Conservation (phyloP, 1,140 invertebrate species). For the Lordiphosa stackelbergi region DNA sequence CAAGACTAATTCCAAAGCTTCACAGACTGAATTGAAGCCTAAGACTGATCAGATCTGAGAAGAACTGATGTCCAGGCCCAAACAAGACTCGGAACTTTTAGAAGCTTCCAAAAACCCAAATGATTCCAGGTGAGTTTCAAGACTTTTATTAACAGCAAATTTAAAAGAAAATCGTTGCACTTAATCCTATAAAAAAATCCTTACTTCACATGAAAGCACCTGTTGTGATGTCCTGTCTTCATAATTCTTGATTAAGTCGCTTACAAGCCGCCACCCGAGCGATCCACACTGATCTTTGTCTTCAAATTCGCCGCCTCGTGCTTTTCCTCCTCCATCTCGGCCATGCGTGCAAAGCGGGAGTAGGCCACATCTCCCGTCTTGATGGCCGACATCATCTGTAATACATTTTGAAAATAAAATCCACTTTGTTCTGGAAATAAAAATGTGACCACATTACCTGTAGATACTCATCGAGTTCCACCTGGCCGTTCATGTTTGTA, state of each 20-base stretch:
- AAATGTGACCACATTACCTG: slow-evolving; percentile 84
- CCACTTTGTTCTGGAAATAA: neutral
- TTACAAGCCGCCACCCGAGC: slow-evolving; percentile 95
- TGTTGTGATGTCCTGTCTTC: slow-evolving; percentile 24
- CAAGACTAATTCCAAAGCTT: too few relatives aligned
- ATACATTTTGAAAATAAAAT: neutral
- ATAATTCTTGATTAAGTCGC: slow-evolving; percentile 41
- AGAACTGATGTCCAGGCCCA: too few relatives aligned
- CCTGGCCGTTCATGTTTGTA: slow-evolving; percentile 99
- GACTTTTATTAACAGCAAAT: slow-evolving; percentile 69
- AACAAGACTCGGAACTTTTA: too few relatives aligned
- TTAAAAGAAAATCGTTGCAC: slow-evolving; percentile 53
- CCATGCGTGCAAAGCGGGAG: slow-evolving; percentile 93
- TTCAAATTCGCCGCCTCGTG: slow-evolving; percentile 85
- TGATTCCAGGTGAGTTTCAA: slow-evolving; percentile 35
- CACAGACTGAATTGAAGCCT: too few relatives aligned
- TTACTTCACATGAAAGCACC: slow-evolving; percentile 13
- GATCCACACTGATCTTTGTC: slow-evolving; percentile 91
- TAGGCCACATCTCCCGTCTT: slow-evolving; percentile 94
- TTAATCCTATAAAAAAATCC: slow-evolving; percentile 47
- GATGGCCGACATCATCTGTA: slow-evolving; percentile 97
- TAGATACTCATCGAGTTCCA: slow-evolving; percentile 98
- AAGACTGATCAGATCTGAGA: too few relatives aligned
- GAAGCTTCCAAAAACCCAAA: too few relatives aligned
- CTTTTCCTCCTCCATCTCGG: slow-evolving; percentile 91